A percentile compares a stretch with the other conserved stretches of the same genome.
Conservation (phyloP, 2,888 invertebrate species). For the Stramonita haemastoma region DNA sequence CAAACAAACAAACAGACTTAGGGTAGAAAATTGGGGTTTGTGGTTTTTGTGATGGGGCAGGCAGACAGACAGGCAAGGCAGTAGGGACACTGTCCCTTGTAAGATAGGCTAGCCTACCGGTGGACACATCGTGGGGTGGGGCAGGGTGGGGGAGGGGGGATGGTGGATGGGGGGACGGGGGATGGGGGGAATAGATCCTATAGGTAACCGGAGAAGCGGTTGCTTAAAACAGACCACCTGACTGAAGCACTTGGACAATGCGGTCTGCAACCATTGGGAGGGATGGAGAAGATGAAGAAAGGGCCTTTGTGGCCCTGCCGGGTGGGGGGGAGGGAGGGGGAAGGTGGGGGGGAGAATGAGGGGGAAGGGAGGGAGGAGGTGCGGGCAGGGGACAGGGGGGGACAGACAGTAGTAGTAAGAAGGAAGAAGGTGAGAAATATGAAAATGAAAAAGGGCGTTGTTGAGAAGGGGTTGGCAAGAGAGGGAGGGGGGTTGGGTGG, state of each 20-base stretch:
- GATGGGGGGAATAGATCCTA: no score
- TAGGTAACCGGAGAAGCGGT: background rate
- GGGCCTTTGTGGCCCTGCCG: background rate
- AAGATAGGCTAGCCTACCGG: no score
- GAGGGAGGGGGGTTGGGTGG: background rate
- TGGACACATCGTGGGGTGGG: no score
- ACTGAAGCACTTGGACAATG: background rate
- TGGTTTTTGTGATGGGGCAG: no score
- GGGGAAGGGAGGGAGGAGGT: background rate
- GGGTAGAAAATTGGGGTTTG: no score
- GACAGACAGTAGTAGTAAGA: background rate
- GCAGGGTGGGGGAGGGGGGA: no score
- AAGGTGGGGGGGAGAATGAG: background rate
- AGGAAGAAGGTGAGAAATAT: background rate
- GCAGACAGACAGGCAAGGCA: no score
- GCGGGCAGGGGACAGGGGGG: background rate
- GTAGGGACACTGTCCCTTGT: no score
- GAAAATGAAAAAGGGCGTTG: background rate
- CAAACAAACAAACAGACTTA: no score
- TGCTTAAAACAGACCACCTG: background rate
- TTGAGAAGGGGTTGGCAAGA: background rate
- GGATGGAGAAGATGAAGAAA: background rate
- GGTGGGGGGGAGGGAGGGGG: background rate
- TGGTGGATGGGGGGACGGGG: no score
- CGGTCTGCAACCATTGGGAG: background rate